These are phyloP conservation scores for Malthinus seriepunctatus DNA, from an alignment of 2,888 invertebrate genomes.

Conservation along the genomic window DNA sequence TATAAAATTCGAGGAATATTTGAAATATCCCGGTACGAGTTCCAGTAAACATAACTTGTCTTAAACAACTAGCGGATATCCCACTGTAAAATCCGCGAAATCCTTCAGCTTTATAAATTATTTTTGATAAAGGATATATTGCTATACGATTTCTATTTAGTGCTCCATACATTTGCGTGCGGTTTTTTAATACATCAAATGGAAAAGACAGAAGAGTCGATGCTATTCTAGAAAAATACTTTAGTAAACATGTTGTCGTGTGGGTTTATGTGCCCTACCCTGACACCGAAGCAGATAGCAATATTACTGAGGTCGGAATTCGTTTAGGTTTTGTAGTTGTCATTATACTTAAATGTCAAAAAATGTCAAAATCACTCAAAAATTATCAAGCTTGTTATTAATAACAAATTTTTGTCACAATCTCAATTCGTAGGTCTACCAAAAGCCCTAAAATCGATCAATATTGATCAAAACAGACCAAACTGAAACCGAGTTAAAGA, in stretches of 20 bases:
- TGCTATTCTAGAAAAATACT: slow-evolving; percentile 52
- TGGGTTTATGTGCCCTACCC: too few species aligned
- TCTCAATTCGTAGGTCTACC: not conserved
- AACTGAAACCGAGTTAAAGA: too few species aligned
- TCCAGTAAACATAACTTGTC: slow-evolving; percentile 71
- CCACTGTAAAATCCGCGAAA: slow-evolving; percentile 60
- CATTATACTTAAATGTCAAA: too few species aligned
- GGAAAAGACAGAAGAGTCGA: slow-evolving; percentile 69
- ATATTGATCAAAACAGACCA: too few species aligned
- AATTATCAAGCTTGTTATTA: not conserved
- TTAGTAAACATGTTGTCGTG: too few species aligned
- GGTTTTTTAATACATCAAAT: slow-evolving; percentile 69
- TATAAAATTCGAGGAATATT: slow-evolving; percentile 32
- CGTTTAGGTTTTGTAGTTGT: not conserved
- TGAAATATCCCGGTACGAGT: slow-evolving; percentile 69
- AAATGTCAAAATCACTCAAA: not conserved
- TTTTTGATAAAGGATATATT: slow-evolving; percentile 57
- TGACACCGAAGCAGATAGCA: too few species aligned
- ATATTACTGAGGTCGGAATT: slow-evolving; percentile 26
- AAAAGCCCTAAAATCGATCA: too few species aligned
- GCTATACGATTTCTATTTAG: slow-evolving; percentile 59
- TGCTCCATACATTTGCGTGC: slow-evolving; percentile 68
- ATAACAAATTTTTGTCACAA: not conserved
- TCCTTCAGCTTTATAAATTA: slow-evolving; percentile 63
- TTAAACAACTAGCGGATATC: slow-evolving; percentile 50